These are phyloP conservation scores for Agelastica alni DNA, from an alignment of 2,888 invertebrate species.

Conservation along the genomic window DNA sequence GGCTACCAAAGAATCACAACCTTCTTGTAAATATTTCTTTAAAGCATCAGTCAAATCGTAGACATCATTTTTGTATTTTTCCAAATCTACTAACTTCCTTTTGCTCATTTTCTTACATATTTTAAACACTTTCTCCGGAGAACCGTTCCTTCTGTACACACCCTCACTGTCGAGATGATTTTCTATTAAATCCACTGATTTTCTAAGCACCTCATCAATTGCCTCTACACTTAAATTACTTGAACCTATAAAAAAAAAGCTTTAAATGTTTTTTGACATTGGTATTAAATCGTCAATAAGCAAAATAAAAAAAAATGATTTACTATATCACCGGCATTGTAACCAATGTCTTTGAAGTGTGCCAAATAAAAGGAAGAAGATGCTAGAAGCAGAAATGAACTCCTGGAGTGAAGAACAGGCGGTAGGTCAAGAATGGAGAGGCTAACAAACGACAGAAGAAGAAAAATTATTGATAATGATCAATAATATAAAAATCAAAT, in stretches of 20 bases:
- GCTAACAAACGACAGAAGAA: too few species aligned
- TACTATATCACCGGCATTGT: too few species aligned
- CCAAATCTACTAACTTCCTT: conserved; percentile 43
- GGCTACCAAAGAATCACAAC: conserved; percentile 86
- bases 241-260: conserved; percentile 34
- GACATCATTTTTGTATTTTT: conserved; percentile 67
- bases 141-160: conserved; percentile 80
- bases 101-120: conserved; percentile 47
- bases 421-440: too few species aligned
- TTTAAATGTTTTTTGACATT: too few species aligned
- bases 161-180: conserved; percentile 69
- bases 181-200: conserved; percentile 81
- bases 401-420: too few species aligned
- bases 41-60: conserved; percentile 89
- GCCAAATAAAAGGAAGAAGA: too few species aligned
- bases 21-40: conserved; percentile 89
- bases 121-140: conserved; percentile 62
- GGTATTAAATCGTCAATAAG: too few species aligned
- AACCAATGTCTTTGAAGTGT: too few species aligned
- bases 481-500: too few species aligned
- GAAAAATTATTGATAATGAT: too few species aligned
- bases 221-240: conserved; percentile 37
- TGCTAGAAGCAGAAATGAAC: too few species aligned
- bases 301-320: too few species aligned
- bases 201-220: conserved; percentile 70